Conservation (phyloP, 2,888 invertebrate genomes). For the Blastobasis adustella region DNA sequence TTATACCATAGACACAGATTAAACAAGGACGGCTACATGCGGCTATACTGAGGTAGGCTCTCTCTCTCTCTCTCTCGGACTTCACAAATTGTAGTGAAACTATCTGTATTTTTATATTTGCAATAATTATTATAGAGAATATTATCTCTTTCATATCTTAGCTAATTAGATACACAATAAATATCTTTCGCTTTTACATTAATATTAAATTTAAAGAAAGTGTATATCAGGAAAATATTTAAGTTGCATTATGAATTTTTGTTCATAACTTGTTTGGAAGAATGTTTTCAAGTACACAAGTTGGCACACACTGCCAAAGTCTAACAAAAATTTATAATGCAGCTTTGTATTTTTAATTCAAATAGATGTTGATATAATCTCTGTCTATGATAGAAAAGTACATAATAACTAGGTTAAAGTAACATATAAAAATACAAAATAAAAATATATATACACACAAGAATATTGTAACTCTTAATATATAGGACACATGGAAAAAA, state of each 20-base stretch:
- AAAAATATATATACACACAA: conserved; percentile 74
- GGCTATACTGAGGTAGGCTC: too few relatives aligned
- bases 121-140: conserved; percentile 56
- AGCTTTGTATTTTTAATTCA: conserved; percentile 12
- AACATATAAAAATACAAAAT: conserved; percentile 66
- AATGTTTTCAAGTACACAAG: too few relatives aligned
- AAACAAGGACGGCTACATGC: conserved; percentile 12
- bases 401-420: conserved; percentile 65
- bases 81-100: not conserved
- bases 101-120: conserved; percentile 65
- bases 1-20: conserved; percentile 36
- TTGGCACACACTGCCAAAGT: too few relatives aligned
- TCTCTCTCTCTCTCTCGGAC: not conserved
- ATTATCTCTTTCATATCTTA: conserved; percentile 65
- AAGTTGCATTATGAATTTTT: too few relatives aligned
- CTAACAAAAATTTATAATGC: too few relatives aligned
- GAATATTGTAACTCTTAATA: conserved; percentile 64
- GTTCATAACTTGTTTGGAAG: too few relatives aligned
- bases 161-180: conserved; percentile 58
- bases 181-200: conserved; percentile 61
- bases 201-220: conserved; percentile 13
- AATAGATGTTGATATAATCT: conserved; percentile 69
- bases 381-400: conserved; percentile 69
- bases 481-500: conserved; percentile 44
- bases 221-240: conserved; percentile 1